phyloP scores from a whole-genome alignment of 2,113 vertebrate genomes.

The Vireo altiloquus region DNA sequence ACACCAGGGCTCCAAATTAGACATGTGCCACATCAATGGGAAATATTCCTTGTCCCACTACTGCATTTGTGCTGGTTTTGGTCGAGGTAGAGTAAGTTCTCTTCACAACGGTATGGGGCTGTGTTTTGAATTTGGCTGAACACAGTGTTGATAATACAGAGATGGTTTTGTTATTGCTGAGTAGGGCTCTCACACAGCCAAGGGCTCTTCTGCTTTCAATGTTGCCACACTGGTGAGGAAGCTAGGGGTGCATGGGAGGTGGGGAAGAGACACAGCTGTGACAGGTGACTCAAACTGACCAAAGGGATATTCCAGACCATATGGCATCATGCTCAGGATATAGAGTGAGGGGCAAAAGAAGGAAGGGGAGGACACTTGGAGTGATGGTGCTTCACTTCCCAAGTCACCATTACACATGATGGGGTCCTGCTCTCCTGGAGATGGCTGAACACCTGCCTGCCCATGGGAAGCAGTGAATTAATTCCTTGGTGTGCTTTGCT shows the following conservation, averaged over 20 bases:
- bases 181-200: not conserved
- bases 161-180: not conserved
- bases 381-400: not conserved
- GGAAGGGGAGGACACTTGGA: not conserved
- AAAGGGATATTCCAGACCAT: not conserved
- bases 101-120: not conserved
- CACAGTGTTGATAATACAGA: not conserved
- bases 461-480: not conserved
- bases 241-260: not conserved
- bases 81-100: not conserved
- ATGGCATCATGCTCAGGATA: too few species aligned
- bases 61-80: not conserved
- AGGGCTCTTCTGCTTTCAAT: not conserved
- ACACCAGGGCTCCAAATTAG: not conserved
- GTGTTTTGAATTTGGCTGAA: not conserved
- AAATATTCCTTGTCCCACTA: not conserved
- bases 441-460: not conserved
- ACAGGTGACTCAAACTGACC: not conserved
- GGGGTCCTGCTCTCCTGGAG: not conserved
- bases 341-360: not conserved
- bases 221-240: rapidly evolving
- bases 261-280: not conserved
- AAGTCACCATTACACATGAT: not conserved
- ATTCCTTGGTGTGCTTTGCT: not conserved
- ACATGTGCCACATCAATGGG: rapidly evolving